Evolutionary conservation across 1,140 invertebrate genomes (phyloP).

Genomic region (Thereuonema tuberculata): DNA sequence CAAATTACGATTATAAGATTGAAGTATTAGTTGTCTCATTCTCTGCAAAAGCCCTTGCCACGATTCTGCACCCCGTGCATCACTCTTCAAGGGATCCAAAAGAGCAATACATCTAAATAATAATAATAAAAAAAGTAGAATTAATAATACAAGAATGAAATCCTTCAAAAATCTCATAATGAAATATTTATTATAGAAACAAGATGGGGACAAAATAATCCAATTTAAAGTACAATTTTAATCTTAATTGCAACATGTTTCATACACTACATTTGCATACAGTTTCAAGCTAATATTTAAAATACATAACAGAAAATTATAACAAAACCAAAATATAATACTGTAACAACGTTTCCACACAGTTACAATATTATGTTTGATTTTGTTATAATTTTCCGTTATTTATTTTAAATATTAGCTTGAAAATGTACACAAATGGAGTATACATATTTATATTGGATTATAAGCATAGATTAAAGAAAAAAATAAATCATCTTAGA

Average conservation of each 20-base stretch:
- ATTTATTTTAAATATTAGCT: too few relatives aligned
- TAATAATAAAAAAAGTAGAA: too few relatives aligned
- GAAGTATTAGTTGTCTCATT: slow-evolving; percentile 65
- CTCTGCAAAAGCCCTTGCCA: slow-evolving; percentile 70
- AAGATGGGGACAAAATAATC: not conserved
- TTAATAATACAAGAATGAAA: slow-evolving; percentile 14
- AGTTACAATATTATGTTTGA: too few relatives aligned
- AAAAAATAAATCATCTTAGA: too few relatives aligned
- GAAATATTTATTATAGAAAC: too few relatives aligned
- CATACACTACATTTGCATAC: too few relatives aligned
- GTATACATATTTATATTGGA: too few relatives aligned
- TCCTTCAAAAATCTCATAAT: too few relatives aligned
- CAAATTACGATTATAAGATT: slow-evolving; percentile 61
- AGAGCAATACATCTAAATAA: slow-evolving; percentile 71
- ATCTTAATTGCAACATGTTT: not conserved
- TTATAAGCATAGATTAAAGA: too few relatives aligned
- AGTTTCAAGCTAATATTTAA: too few relatives aligned
- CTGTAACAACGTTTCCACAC: not conserved
- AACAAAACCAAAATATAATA: not conserved
- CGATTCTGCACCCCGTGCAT: slow-evolving; percentile 73
- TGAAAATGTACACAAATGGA: too few relatives aligned
- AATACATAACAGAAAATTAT: not conserved
- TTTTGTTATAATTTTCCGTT: too few relatives aligned
- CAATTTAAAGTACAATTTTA: not conserved
- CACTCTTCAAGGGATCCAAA: slow-evolving; percentile 74